Evolutionary conservation across 2,888 invertebrate genomes (phyloP).

Genomic region (Urechis unicinctus): DNA sequence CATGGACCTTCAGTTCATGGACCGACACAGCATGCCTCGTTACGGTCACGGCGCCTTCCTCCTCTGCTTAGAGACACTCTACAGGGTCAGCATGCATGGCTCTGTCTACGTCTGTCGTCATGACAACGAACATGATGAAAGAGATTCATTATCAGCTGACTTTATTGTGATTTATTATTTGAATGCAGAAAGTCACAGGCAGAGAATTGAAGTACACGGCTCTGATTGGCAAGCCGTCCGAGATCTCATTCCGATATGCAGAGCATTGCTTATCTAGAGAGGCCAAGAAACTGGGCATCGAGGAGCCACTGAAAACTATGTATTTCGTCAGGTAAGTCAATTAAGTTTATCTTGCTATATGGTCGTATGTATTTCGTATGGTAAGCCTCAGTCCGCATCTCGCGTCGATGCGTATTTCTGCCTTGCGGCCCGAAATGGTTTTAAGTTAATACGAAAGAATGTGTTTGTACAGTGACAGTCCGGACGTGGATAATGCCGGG

Average conservation of each 20-base stretch:
- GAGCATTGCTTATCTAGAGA: conserved; percentile 42
- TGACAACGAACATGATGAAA: too few species aligned
- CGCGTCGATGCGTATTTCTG: too few species aligned
- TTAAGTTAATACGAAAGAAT: too few species aligned
- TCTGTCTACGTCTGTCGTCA: too few species aligned
- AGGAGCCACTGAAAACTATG: conserved; percentile 38
- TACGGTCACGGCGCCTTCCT: conserved; percentile 50
- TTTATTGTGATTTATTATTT: too few species aligned
- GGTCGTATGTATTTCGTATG: too few species aligned
- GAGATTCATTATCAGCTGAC: too few species aligned
- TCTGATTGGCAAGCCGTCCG: conserved; percentile 48
- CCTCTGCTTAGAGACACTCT: conserved; percentile 46
- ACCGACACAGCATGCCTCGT: conserved; percentile 48
- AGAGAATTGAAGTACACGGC: conserved; percentile 39
- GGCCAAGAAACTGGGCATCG: conserved; percentile 39
- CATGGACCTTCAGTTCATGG: conserved; percentile 51
- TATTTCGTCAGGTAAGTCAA: conserved; percentile 47
- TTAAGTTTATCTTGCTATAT: too few species aligned
- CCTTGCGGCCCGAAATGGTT: too few species aligned
- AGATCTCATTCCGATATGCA: conserved; percentile 48
- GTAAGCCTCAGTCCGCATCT: too few species aligned
- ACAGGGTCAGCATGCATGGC: conserved; percentile 29
- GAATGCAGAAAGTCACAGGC: conserved; percentile 49
- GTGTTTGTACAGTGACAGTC: conserved; percentile 46
- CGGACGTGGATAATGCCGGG: conserved; percentile 47